Base-by-base conservation (phyloP, 2,113 vertebrate species). In the Passer montanus region DNA sequence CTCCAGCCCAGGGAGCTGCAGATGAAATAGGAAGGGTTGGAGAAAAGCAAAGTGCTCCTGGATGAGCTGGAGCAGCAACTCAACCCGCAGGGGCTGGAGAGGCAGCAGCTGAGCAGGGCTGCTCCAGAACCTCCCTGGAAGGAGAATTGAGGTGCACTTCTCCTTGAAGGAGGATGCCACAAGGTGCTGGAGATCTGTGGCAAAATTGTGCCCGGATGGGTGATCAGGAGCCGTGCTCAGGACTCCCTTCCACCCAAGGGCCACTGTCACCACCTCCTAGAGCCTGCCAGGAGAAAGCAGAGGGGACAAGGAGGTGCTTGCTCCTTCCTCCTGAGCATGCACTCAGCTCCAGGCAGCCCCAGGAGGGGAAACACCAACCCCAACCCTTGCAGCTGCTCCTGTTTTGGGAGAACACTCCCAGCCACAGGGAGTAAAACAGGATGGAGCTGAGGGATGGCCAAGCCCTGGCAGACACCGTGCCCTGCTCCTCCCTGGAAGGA, bases 251-350 rank as follows among this genome's bases (percentile, higher is more conserved):
- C 63, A 13, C 5, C 27, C 5, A 26, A 50, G 13, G 22, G 78
- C 33, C 90, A 17, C 53, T 2, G 0, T 6, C 4, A 0, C 15
- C 15, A 23, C 27, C 60, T 19, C 4, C 58, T 46, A 1, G 56
- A 10, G 12, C 26, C 70, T 49, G n/a, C 47, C 43, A 23, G 56
- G 52, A 37, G 35, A 26, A 41, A 26, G 13, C 43, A 13, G 9
- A 0, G 2, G 30, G 53, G 20, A 33, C 26, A 5, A 47, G 66
- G n/a, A 59, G 28, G 7, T 18, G 5, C 21, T 18, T 7, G 18
- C 14, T 50, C 56, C 80, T 58, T 35, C 27, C 5, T 3, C 0
- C 33, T 0, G 26, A 43, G 30, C 55, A 0, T 0, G 2, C 6
- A 1, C 1, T 0, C 7, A 18, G 17, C 1, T 12, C 27, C 12